These are phyloP conservation scores for Rissa tridactyla DNA, from an alignment of 2,113 vertebrate genomes.

Conservation along the genomic window DNA sequence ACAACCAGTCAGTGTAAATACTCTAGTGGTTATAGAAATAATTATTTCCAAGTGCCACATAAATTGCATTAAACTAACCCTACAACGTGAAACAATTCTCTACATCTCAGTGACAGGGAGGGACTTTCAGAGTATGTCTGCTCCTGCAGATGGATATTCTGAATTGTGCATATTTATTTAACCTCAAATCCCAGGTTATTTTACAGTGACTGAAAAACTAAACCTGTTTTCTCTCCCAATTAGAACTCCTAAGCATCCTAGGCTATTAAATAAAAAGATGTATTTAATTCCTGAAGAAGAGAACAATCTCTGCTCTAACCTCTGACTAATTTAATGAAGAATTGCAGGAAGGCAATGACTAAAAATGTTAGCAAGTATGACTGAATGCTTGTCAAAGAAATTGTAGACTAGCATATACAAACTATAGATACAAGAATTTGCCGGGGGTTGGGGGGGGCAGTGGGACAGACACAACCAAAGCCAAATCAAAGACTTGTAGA, in stretches of 20 bases:
- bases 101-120: neutral
- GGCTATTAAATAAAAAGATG: neutral
- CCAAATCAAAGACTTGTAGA: neutral
- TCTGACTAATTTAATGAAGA: neutral
- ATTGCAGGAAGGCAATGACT: neutral
- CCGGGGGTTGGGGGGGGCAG: fast-evolving
- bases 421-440: neutral
- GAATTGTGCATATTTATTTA: neutral
- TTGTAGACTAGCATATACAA: neutral
- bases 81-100: neutral
- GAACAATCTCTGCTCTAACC: neutral
- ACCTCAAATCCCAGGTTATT: neutral
- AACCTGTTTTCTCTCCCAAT: neutral
- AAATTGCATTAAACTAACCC: neutral
- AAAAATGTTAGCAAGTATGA: neutral
- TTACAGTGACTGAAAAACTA: neutral
- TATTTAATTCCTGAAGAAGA: neutral
- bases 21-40: neutral
- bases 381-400: neutral
- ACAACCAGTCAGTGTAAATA: neutral
- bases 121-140: neutral
- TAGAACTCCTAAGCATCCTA: neutral
- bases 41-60: neutral
- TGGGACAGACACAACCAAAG: neutral
- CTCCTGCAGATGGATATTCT: neutral